Evolutionary conservation across 2,888 invertebrate genomes (phyloP), one percentile per base, ranked within the genome.

Genomic region (Anthoptus insignis): DNA sequence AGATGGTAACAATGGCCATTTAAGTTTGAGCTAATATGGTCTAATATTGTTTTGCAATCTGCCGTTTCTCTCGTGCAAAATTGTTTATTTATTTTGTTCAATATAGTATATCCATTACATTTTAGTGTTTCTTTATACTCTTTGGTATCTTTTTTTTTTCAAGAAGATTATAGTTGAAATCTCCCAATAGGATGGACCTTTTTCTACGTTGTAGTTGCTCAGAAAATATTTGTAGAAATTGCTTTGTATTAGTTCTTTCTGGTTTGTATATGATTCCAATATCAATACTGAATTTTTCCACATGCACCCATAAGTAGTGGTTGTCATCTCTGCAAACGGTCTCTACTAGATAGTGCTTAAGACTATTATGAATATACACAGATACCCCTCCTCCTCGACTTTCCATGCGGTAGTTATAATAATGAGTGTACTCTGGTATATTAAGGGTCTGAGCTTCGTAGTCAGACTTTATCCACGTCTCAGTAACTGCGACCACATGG

Each of bases 31-130:
- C 58, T 32, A 1, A 58, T 21, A 14, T 58, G 47, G 7, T 58
- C 58, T 9, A 58, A 0, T 11, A 58, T 45, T 0, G 45, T 29
- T 45, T 45, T 57, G n/a, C 19, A 21, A 19, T 16, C 19, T 29
- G 3, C 13, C 4, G 57, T 45, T 29, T 57, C 57, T n/a, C 57
- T 11, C 4, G 45, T 57, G n/a, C 42, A 45, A 9, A n/a, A 45
- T 34, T 56, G 8, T 27, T 39, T 7, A n/a, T 56, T 24, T 21
- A 58, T 49, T 49, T 58, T 58, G 22, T 58, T 58, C 0, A 58
- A 4, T 1, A 49, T 49, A 34, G 47, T 49, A 5, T 7, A 39
- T 3, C 21, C 16, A n/a, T 0, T 2, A 11, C 49, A 8, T 49
- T 58, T 58, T 34, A 47, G 7, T 9, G 16, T 49, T 1, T 47